phyloP scores from a whole-genome alignment of 2,888 invertebrate genomes.

The Hyppa rectilinea region DNA sequence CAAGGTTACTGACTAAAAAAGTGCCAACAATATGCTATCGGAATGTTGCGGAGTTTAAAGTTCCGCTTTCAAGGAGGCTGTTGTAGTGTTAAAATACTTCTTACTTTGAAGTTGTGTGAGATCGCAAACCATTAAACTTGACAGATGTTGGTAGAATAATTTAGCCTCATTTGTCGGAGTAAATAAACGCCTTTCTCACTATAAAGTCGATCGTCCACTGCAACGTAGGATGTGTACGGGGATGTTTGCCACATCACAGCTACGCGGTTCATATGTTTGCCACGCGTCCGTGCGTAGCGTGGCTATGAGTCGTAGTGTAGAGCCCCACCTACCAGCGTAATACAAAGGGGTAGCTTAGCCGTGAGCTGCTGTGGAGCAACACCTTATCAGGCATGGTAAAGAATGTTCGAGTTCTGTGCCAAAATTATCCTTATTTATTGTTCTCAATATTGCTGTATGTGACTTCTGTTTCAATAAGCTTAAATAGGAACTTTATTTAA shows the following conservation, averaged over 20 bases:
- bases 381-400: background rate
- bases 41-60: slow-evolving; percentile 4
- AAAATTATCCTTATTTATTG: slow-evolving; percentile 4
- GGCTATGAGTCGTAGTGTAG: background rate
- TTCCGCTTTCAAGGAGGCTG: background rate
- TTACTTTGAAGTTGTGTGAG: background rate
- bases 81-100: background rate
- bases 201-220: background rate
- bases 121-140: background rate
- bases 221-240: too few relatives aligned
- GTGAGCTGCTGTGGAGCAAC: background rate
- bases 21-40: background rate
- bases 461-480: slow-evolving; percentile 6
- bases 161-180: background rate
- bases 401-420: background rate
- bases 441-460: background rate
- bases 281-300: background rate
- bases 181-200: background rate
- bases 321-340: too few relatives aligned
- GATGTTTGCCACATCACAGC: too few relatives aligned
- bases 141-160: background rate
- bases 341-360: background rate
- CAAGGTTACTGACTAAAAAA: background rate
- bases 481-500: background rate
- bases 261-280: background rate